These are phyloP conservation scores for Cavia porcellus DNA, from an alignment of 2,113 vertebrate species.

Conservation along the genomic window DNA sequence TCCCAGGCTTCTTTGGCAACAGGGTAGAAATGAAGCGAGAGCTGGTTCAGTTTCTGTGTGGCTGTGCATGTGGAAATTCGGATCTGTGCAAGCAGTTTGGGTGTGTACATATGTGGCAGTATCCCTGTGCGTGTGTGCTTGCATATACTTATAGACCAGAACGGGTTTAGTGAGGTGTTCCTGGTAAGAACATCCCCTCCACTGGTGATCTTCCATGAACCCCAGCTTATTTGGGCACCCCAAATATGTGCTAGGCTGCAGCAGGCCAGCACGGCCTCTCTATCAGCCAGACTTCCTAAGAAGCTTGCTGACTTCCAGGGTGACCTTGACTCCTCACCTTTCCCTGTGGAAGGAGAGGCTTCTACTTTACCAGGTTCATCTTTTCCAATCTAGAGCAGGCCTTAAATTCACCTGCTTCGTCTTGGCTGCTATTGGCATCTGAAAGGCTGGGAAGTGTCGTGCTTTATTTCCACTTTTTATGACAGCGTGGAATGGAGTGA, in stretches of 20 bases:
- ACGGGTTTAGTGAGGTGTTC: too few relatives aligned
- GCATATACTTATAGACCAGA: too few relatives aligned
- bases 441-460: background rate
- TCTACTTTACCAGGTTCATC: background rate
- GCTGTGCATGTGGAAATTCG: background rate
- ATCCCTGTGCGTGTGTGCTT: too few relatives aligned
- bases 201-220: background rate
- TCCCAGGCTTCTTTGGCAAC: background rate
- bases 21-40: too few relatives aligned
- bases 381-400: background rate
- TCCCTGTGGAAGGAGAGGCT: background rate
- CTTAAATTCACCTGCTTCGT: constrained; percentile 51
- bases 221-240: accelerated
- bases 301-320: background rate
- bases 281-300: background rate
- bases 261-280: background rate
- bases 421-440: background rate
- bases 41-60: background rate
- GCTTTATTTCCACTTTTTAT: background rate
- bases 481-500: background rate
- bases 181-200: background rate
- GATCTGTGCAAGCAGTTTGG: background rate
- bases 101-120: background rate
- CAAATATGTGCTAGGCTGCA: accelerated
- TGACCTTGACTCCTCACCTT: constrained; percentile 34